Percentiles rank a stretch among this genome's conserved stretches.
Conservation (phyloP, 1,140 invertebrate genomes). For the Drosophila punjabiensis region DNA sequence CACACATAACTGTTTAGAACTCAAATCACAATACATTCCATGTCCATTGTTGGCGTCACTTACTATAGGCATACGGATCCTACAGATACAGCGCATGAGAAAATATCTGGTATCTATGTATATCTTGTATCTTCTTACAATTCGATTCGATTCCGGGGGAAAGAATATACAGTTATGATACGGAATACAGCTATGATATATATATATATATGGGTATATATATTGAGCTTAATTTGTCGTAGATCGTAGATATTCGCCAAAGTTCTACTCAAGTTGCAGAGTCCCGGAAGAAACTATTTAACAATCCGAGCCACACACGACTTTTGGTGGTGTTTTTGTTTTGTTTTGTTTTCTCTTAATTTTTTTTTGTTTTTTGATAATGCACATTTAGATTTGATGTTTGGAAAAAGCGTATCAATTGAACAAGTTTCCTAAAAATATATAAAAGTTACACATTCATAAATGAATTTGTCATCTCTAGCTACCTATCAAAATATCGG, state of each 20-base stretch:
- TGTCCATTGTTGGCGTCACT: slow-evolving; percentile 26
- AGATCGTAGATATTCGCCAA: slow-evolving; percentile 7
- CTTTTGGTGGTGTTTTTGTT: not conserved
- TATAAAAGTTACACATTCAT: slow-evolving; percentile 66
- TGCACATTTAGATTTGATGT: slow-evolving; percentile 64
- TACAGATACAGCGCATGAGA: slow-evolving; percentile 31
- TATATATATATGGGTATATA: slow-evolving; percentile 18
- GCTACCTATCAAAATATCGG: slow-evolving; percentile 50
- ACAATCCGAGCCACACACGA: slow-evolving; percentile 19
- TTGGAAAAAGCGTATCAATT: slow-evolving; percentile 71
- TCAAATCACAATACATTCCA: slow-evolving; percentile 36
- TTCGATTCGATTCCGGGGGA: slow-evolving; percentile 3
- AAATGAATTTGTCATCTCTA: slow-evolving; percentile 60
- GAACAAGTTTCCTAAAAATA: slow-evolving; percentile 71
- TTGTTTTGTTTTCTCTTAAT: not conserved
- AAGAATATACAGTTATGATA: slow-evolving; percentile 22
- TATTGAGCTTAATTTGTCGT: slow-evolving; percentile 27
- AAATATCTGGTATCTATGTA: slow-evolving; percentile 24
- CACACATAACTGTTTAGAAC: slow-evolving; percentile 18
- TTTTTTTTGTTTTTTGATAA: slow-evolving; percentile 20
- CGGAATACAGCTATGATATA: slow-evolving; percentile 16
- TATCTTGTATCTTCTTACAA: too few relatives aligned
- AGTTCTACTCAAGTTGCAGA: slow-evolving; percentile 6
- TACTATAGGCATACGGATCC: slow-evolving; percentile 1
- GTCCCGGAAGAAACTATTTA: slow-evolving; percentile 19